A percentile compares a stretch with the other conserved stretches of the same genome.
Evolutionary conservation across 2,113 vertebrate species (phyloP).

Genomic region (Cichladusa arquata): DNA sequence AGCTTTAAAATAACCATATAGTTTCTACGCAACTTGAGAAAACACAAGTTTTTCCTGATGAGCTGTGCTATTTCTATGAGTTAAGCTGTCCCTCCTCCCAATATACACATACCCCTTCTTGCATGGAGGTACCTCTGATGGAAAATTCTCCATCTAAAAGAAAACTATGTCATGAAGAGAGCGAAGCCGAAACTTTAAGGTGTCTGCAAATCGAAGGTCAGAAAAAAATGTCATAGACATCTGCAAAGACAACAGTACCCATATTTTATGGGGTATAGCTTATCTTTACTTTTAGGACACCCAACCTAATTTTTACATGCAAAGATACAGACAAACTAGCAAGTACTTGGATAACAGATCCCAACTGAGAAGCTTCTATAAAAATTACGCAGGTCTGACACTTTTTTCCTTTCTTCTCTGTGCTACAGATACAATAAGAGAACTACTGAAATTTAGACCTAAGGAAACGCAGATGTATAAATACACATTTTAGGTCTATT

Average conservation of each 20-base stretch:
- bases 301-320: neutral
- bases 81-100: neutral
- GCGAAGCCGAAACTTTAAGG: neutral
- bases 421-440: neutral
- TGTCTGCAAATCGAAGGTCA: neutral
- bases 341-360: neutral
- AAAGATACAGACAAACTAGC: neutral
- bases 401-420: neutral
- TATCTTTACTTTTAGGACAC: neutral
- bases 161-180: neutral
- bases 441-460: neutral
- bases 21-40: neutral
- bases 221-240: neutral
- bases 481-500: neutral
- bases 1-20: neutral
- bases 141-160: neutral
- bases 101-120: neutral
- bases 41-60: neutral
- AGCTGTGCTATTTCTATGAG: neutral
- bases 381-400: neutral
- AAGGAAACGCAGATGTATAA: neutral
- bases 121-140: neutral
- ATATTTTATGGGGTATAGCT: neutral
- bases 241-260: neutral
- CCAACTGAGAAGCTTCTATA: fast-evolving